Evolutionary conservation across 2,888 invertebrate species (phyloP).

Genomic region (Sinohyriopsis cumingii): DNA sequence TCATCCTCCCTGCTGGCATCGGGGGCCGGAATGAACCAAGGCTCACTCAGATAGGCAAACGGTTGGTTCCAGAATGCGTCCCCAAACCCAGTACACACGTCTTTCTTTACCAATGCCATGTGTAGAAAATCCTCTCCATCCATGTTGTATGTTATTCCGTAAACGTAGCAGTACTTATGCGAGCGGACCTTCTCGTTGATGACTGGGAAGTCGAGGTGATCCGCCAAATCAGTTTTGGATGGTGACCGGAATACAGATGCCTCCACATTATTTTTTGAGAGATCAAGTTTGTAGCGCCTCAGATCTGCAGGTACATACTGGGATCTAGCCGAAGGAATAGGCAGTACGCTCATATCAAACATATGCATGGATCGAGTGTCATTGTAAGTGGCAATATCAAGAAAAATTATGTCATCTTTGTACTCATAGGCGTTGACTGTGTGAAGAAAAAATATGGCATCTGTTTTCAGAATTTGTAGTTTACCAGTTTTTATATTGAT

Average conservation of each 20-base stretch:
- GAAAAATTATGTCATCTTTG: constrained; percentile 26
- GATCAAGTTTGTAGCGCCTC: no score
- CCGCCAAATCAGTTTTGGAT: constrained; percentile 23
- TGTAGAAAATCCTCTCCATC: constrained; percentile 44
- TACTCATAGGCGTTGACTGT: constrained; percentile 60
- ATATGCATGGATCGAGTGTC: constrained; percentile 35
- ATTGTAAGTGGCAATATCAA: constrained; percentile 52
- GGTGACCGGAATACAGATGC: constrained; percentile 16
- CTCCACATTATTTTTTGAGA: constrained; percentile 11
- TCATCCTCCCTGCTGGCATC: constrained; percentile 55
- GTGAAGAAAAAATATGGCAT: constrained; percentile 57
- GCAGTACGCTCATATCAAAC: constrained; percentile 36
- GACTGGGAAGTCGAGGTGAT: constrained; percentile 54
- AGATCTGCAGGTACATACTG: constrained; percentile 15
- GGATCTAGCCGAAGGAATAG: constrained; percentile 35
- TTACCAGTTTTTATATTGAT: constrained; percentile 47
- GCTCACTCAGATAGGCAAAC: constrained; percentile 52
- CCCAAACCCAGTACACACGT: constrained; percentile 43
- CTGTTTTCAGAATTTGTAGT: constrained; percentile 40
- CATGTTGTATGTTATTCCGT: constrained; percentile 54
- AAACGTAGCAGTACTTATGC: constrained; percentile 54
- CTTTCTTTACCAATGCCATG: constrained; percentile 56
- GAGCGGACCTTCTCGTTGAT: constrained; percentile 58
- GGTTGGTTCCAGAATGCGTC: constrained; percentile 35
- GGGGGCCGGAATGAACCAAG: constrained; percentile 57